A percentile compares a stretch with the other conserved stretches of the same genome.
phyloP scores from a whole-genome alignment of 2,113 vertebrate genomes.

The Coturnix japonica region DNA sequence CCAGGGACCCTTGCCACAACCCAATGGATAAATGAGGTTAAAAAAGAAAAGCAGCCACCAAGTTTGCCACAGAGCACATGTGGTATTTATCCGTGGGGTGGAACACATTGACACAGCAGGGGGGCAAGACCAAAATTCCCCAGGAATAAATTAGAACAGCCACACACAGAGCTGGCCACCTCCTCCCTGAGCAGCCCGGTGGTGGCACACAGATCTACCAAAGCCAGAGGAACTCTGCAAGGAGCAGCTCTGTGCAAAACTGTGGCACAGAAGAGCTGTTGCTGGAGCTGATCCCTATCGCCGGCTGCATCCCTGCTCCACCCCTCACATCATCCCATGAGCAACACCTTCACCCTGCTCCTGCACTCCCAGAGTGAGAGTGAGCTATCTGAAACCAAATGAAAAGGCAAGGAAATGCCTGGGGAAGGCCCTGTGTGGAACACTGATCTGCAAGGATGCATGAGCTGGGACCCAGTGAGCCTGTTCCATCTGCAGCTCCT shows the following conservation, averaged over 20 bases:
- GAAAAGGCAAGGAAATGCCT: background rate
- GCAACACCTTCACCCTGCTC: background rate
- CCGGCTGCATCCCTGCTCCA: background rate
- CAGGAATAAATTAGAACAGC: background rate
- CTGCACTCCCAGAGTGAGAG: background rate
- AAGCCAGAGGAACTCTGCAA: background rate
- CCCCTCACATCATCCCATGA: no score
- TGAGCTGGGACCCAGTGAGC: background rate
- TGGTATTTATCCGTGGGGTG: background rate
- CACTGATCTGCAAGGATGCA: background rate
- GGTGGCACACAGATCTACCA: background rate
- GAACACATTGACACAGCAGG: background rate
- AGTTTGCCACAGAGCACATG: background rate
- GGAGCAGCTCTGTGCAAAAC: background rate
- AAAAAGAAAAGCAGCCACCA: background rate
- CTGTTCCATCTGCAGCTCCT: conserved; percentile 23
- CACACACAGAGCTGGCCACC: rapidly evolving
- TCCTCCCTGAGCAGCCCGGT: background rate
- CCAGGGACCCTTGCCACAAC: background rate
- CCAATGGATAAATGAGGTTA: background rate
- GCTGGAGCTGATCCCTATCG: background rate
- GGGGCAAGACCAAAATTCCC: background rate
- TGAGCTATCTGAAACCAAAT: background rate
- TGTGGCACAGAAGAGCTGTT: background rate
- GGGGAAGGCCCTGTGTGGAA: background rate